Percentiles rank a stretch among this genome's conserved stretches.
phyloP scores from a whole-genome alignment of 2,888 invertebrate species.

The Cryptops parisi region DNA sequence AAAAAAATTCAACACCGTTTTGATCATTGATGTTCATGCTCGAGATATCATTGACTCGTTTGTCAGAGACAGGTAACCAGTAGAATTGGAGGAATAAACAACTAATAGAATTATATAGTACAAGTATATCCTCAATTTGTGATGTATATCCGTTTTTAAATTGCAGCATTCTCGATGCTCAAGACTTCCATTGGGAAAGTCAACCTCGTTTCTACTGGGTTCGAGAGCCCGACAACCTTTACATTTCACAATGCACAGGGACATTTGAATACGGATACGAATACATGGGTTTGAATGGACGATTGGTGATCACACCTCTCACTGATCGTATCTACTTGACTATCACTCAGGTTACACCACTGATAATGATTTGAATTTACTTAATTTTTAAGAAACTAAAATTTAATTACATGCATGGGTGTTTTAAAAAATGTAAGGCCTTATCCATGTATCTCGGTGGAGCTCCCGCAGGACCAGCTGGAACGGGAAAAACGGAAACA shows the following conservation, averaged over 20 bases:
- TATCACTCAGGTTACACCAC: constrained; percentile 50
- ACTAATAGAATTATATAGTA: no score
- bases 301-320: constrained; percentile 78
- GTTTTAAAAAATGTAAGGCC: constrained; percentile 35
- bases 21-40: constrained; percentile 83
- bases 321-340: constrained; percentile 87
- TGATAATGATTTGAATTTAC: background rate
- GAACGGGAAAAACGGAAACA: constrained; percentile 84
- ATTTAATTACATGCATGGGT: background rate
- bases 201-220: constrained; percentile 86
- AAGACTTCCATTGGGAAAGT: constrained; percentile 89
- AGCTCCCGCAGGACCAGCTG: constrained; percentile 70
- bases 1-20: constrained; percentile 70
- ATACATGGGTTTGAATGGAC: constrained; percentile 85
- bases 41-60: constrained; percentile 70
- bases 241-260: constrained; percentile 71
- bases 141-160: no score
- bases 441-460: constrained; percentile 81
- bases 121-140: no score
- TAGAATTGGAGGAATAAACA: no score
- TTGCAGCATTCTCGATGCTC: constrained; percentile 65
- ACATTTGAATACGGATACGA: constrained; percentile 85
- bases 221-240: constrained; percentile 59
- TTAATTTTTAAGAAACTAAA: background rate
- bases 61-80: constrained; percentile 38